A percentile compares a stretch with the other conserved stretches of the same genome.
phyloP scores from a whole-genome alignment of 2,888 invertebrate species.

The Iselma pallidipennis region DNA sequence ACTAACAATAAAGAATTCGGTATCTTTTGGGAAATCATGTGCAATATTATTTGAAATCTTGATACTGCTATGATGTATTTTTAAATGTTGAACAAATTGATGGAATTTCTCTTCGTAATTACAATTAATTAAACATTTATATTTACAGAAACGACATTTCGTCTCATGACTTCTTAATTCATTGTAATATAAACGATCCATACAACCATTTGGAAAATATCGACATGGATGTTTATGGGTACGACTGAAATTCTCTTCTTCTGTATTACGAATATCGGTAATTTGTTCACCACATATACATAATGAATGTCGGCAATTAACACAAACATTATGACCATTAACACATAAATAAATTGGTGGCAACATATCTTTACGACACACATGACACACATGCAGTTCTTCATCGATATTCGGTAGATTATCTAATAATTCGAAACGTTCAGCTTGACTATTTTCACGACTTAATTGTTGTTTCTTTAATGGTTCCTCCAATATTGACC shows the following conservation, averaged over 20 bases:
- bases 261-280: slow-evolving; percentile 35
- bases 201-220: slow-evolving; percentile 39
- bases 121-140: slow-evolving; percentile 40
- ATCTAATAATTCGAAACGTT: not conserved
- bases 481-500: slow-evolving; percentile 11
- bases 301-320: slow-evolving; percentile 28
- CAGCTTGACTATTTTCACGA: not conserved
- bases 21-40: slow-evolving; percentile 39
- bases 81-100: slow-evolving; percentile 37
- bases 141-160: slow-evolving; percentile 40
- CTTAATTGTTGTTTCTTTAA: not conserved
- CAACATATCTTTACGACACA: slow-evolving; percentile 35
- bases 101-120: slow-evolving; percentile 32
- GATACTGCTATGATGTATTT: slow-evolving; percentile 40
- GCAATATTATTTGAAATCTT: slow-evolving; percentile 35
- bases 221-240: slow-evolving; percentile 36
- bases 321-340: slow-evolving; percentile 40
- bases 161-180: slow-evolving; percentile 37
- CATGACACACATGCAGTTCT: slow-evolving; percentile 29
- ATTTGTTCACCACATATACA: slow-evolving; percentile 29
- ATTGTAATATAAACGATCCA: slow-evolving; percentile 33
- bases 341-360: slow-evolving; percentile 42
- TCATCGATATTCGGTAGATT: slow-evolving; percentile 9
- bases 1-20: slow-evolving; percentile 37
- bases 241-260: slow-evolving; percentile 37